Conservation (phyloP, 2,888 invertebrate genomes). For the Acronicta aceris region DNA sequence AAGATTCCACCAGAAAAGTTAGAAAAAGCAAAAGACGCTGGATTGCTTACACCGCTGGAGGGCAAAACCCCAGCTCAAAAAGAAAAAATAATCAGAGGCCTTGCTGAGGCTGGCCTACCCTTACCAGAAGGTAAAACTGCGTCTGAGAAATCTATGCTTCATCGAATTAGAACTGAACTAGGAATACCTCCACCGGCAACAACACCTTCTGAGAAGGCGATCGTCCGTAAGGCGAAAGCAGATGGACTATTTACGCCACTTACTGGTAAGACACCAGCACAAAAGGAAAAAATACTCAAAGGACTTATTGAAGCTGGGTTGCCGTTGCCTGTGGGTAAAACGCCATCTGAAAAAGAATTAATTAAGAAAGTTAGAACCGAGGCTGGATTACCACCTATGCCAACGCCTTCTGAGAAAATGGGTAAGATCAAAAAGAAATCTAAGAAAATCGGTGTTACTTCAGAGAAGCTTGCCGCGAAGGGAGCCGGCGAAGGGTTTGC, state of each 20-base stretch:
- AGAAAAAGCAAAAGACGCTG: conserved; percentile 7
- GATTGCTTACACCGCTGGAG: conserved; percentile 4
- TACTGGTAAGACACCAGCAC: conserved; percentile 60
- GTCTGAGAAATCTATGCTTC: conserved; percentile 13
- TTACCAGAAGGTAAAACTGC: conserved; percentile 14
- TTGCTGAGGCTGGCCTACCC: conserved; percentile 7
- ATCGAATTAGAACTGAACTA: conserved; percentile 42
- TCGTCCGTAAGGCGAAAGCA: conserved; percentile 63
- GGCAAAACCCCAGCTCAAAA: conserved; percentile 13
- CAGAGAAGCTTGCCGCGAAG: conserved; percentile 53
- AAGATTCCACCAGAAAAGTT: conserved; percentile 14
- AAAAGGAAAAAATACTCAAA: conserved; percentile 69
- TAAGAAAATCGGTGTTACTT: conserved; percentile 56
- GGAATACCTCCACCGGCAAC: conserved; percentile 57
- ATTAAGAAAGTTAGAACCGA: conserved; percentile 62
- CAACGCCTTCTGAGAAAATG: conserved; percentile 63
- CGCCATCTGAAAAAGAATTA: conserved; percentile 66
- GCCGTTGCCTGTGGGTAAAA: conserved; percentile 67
- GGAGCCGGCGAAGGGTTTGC: conserved; percentile 60
- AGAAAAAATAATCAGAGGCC: conserved; percentile 10
- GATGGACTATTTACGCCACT: conserved; percentile 68
- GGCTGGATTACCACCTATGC: conserved; percentile 56
- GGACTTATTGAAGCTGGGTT: conserved; percentile 65
- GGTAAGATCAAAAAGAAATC: conserved; percentile 63
- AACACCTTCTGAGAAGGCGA: conserved; percentile 63